Percentiles rank a stretch among this genome's conserved stretches.
These are phyloP conservation scores for Cephus pulcher DNA, from an alignment of 2,888 invertebrate species.

Conservation along the genomic window DNA sequence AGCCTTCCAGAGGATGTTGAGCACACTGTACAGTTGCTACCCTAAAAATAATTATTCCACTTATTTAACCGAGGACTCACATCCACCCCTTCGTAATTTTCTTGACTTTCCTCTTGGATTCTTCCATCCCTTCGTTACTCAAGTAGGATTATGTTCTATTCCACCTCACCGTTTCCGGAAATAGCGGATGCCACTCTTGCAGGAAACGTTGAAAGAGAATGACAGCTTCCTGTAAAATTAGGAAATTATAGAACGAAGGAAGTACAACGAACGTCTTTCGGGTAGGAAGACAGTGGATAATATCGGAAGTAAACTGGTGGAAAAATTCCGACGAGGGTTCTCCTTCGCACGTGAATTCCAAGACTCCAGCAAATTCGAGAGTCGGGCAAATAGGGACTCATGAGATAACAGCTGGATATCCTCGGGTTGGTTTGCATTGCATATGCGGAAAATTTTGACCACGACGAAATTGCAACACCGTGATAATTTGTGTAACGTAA, in stretches of 20 bases:
- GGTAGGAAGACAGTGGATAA: not conserved
- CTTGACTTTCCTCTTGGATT: not conserved
- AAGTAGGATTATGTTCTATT: not conserved
- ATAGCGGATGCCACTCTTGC: constrained; percentile 6
- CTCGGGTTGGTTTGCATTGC: not conserved
- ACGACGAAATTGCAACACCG: not conserved
- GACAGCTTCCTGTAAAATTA: not conserved
- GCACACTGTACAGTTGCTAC: not conserved
- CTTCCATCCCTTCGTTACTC: not conserved
- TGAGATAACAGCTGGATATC: not conserved
- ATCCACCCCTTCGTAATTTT: not conserved
- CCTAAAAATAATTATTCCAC: not conserved
- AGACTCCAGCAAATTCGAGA: constrained; percentile 33
- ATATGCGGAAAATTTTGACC: not conserved
- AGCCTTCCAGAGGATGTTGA: not conserved
- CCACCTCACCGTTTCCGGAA: not conserved
- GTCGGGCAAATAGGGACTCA: constrained; percentile 3
- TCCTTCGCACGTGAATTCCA: constrained; percentile 21
- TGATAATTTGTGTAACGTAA: not conserved
- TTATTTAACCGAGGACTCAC: not conserved
- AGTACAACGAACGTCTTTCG: not conserved
- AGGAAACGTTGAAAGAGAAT: not conserved
- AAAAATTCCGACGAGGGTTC: not conserved
- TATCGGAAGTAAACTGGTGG: not conserved
- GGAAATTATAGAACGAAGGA: not conserved